phyloP scores from a whole-genome alignment of 2,113 vertebrate species.

The Ranitomeya imitator region DNA sequence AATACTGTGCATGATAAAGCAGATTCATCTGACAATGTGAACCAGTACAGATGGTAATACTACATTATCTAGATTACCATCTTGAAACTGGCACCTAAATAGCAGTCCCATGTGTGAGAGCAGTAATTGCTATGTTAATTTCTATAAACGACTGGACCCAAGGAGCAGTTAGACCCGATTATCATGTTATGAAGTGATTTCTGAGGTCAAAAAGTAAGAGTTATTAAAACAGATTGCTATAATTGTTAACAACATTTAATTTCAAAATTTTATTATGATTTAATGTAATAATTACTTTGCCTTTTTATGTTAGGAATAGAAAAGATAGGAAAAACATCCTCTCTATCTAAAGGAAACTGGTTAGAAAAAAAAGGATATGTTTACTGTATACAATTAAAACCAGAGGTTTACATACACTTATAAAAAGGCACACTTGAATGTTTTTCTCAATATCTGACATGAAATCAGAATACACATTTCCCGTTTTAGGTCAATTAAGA shows the following conservation, averaged over 20 bases:
- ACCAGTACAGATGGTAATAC: conserved; percentile 38
- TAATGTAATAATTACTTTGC: conserved; percentile 35
- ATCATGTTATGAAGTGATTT: conserved; percentile 51
- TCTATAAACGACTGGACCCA: conserved; percentile 40
- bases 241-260: conserved; percentile 52
- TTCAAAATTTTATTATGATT: conserved; percentile 36
- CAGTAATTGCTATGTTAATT: conserved; percentile 54
- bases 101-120: conserved; percentile 39
- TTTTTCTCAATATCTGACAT: too few relatives aligned
- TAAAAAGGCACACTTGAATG: too few relatives aligned
- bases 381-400: too few relatives aligned
- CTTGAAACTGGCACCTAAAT: conserved; percentile 54
- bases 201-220: conserved; percentile 48
- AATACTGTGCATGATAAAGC: conserved; percentile 9
- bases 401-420: too few relatives aligned
- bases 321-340: conserved; percentile 3
- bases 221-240: conserved; percentile 50
- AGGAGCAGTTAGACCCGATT: conserved; percentile 47
- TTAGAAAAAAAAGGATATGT: not conserved
- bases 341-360: not conserved
- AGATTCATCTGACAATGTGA: conserved; percentile 38
- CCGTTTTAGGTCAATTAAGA: too few relatives aligned
- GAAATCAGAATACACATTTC: too few relatives aligned
- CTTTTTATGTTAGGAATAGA: conserved; percentile 24
- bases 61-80: conserved; percentile 49